Percentiles rank a stretch among this genome's conserved stretches.
Evolutionary conservation across 2,888 invertebrate genomes (phyloP).

Genomic region (Agrilus biguttatus): DNA sequence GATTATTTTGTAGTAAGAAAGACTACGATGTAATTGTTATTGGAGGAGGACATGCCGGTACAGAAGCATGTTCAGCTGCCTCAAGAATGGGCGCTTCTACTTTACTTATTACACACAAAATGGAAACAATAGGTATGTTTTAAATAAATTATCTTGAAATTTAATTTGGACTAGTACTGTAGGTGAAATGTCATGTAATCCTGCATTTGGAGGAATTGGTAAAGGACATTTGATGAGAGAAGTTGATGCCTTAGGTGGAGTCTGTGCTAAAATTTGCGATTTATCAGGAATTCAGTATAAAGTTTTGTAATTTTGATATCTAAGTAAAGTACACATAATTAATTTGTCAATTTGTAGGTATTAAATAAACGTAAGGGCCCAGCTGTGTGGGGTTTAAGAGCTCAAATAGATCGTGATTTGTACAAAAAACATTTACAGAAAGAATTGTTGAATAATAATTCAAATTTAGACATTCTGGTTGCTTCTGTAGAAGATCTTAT

Average conservation of each 20-base stretch:
- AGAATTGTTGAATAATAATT: conserved; percentile 46
- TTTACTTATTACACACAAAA: conserved; percentile 69
- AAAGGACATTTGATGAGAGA: conserved; percentile 81
- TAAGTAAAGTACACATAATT: not conserved
- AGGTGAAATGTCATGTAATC: conserved; percentile 91
- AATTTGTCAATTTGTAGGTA: conserved; percentile 28
- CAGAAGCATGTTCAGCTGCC: conserved; percentile 73
- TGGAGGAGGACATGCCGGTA: conserved; percentile 86
- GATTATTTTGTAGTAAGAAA: conserved; percentile 5
- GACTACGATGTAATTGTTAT: conserved; percentile 64
- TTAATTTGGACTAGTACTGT: conserved; percentile 8
- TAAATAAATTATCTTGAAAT: not conserved
- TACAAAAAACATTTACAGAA: conserved; percentile 65
- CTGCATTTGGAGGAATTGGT: conserved; percentile 85
- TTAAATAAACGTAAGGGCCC: conserved; percentile 73
- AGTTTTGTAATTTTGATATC: conserved; percentile 20
- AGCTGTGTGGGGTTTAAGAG: conserved; percentile 78
- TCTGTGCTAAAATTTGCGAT: conserved; percentile 72
- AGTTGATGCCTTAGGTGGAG: conserved; percentile 76
- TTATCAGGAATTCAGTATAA: conserved; percentile 67
- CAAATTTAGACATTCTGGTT: conserved; percentile 51
- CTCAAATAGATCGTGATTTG: conserved; percentile 71
- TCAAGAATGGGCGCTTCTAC: conserved; percentile 71
- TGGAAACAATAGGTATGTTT: conserved; percentile 55
- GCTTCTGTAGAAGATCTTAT: conserved; percentile 69